Evolutionary conservation across 2,888 invertebrate genomes (phyloP), one percentile per base, ranked within the genome.

Genomic region (Dilophus febrilis): DNA sequence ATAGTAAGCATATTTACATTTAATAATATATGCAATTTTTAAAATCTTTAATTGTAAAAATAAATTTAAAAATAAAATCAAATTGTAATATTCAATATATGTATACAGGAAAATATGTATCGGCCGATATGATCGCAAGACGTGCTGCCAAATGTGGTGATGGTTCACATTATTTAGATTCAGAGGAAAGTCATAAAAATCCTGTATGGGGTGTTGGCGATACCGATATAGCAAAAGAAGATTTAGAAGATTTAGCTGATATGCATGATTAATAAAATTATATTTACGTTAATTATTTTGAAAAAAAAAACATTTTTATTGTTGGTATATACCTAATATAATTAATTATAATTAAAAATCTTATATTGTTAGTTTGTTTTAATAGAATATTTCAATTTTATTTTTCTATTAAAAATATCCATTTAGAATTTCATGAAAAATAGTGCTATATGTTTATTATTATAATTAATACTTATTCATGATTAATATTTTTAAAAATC

Each of bases 191-290:
- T 6, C 59, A 62, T 42, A 53, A 53, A 39, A 52, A 59, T 44
- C 54, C 56, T 42, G 61, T 73, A 4, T 76, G 75, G 75, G 75
- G 74, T n/a, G 74, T 68, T 49, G 75, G 74, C 0, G 75, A 76
- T 51, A 49, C 49, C 2, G 74, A 75, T 49, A 65, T 74, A 31
- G 58, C 64, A 2, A 46, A 54, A 13, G 73, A 73, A 43, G 74
- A 75, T 52, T 52, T 64, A 18, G 52, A 56, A 11, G 74, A 74
- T 46, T 50, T 75, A 43, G 63, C 65, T 34, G 53, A 55, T 31
- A 72, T 72, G 71, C 62, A 64, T 33, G 58, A 58, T 42, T 64
- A 58, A 50, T 45, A 26, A 17, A 3, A 11, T 14, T 11, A 40
- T 29, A 17, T 17, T 11, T 17, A 10, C 18, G 6, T 34, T 4